Base-by-base conservation (phyloP, 1,140 invertebrate genomes). In the Psix sp. region DNA sequence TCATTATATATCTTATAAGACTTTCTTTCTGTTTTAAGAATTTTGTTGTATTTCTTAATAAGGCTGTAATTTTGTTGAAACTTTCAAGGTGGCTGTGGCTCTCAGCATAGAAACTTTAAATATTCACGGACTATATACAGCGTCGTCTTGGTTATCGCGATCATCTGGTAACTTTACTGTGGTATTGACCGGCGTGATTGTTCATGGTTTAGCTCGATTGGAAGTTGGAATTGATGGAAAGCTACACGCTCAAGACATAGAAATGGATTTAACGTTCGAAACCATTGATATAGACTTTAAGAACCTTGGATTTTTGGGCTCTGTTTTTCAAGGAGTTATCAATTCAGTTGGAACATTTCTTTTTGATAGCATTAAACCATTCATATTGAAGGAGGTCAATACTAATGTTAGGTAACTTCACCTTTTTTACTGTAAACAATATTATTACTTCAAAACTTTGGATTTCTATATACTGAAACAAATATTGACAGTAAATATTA, bases 331-430 rank as follows among this genome's bases (percentile, higher is more conserved):
- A 86, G 89, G 92, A 0, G 86, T 95, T 18, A 89, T 95, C 1
- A 95, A 95, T 80, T 93, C 93, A 0, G 88, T 94, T 0, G 94
- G 94, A 0, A 90, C 90, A n/a, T 91, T 94, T 36, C 88, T 96
- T 0, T 96, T 96, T 73, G 94, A 95, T 76, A 93, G 92, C 9
- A 93, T 95, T 54, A 95, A 95, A 79, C 94, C 94, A 0, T 94
- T 93, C 54, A 91, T 95, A 70, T 84, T 95, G 3, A 90, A 90
- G 63, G 91, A 95, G 83, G 92, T 93, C 0, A 94, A 95, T 76
- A 90, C 89, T 7, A 89, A 90, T 67, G 76, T 91, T 2, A 82
- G 88, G 80, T 86, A 80, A 72, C 78, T n/a, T n/a, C n/a, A n/a
- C n/a, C n/a, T n/a, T n/a, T n/a, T n/a, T n/a, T n/a, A n/a, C n/a